These are phyloP conservation scores for Leistus spinibarbis DNA, from an alignment of 2,888 invertebrate genomes.

Conservation along the genomic window DNA sequence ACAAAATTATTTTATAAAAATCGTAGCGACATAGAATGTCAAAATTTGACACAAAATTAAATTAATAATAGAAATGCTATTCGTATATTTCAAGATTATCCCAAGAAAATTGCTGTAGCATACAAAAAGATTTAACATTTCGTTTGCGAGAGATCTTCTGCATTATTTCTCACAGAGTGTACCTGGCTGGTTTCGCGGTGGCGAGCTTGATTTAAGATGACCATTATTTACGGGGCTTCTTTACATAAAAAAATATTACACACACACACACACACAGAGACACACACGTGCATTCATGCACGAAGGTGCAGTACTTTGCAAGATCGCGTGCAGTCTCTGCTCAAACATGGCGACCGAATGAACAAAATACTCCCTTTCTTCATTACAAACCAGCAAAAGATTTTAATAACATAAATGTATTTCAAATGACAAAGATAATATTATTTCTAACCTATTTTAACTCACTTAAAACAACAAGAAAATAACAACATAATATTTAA, in stretches of 20 bases:
- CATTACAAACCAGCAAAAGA: not conserved
- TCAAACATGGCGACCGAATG: slow-evolving; percentile 11
- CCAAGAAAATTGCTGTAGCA: too few relatives aligned
- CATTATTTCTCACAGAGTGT: not conserved
- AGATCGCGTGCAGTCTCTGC: slow-evolving; percentile 23
- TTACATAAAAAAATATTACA: slow-evolving; percentile 30
- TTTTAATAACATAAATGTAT: not conserved
- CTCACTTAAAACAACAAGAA: too few relatives aligned
- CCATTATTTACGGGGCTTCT: slow-evolving; percentile 29
- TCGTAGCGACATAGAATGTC: too few relatives aligned
- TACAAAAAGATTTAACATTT: too few relatives aligned
- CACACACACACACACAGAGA: not conserved
- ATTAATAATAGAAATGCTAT: too few relatives aligned
- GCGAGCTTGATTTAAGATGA: slow-evolving; percentile 25
- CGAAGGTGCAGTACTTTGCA: slow-evolving; percentile 1
- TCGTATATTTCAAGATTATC: too few relatives aligned
- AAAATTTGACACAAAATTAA: too few relatives aligned
- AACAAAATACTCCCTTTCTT: not conserved
- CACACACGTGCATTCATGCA: not conserved
- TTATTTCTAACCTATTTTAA: too few relatives aligned
- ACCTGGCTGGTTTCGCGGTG: slow-evolving; percentile 8
- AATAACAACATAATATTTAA: too few relatives aligned
- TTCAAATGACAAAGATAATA: too few relatives aligned
- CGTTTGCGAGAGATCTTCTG: not conserved
- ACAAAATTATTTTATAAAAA: too few relatives aligned